Conservation (phyloP, 2,113 vertebrate species). For the Ammospiza caudacuta region DNA sequence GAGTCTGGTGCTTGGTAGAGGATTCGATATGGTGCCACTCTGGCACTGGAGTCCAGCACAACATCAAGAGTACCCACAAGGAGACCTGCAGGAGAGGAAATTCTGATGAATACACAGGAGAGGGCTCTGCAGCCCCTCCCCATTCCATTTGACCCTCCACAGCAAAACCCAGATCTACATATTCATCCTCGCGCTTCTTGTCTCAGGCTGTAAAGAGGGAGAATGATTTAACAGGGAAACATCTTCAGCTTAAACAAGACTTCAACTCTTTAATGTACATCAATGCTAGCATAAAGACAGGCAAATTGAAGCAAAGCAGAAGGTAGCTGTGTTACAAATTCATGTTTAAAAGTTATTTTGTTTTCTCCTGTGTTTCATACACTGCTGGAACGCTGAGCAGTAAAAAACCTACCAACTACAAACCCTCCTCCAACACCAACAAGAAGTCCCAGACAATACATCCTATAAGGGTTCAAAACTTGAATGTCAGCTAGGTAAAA, state of each 20-base stretch:
- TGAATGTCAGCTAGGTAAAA: neutral
- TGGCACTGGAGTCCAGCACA: constrained; percentile 95
- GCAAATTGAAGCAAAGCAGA: neutral
- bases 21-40: constrained; percentile 93
- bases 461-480: neutral
- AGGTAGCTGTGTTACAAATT: neutral
- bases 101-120: neutral
- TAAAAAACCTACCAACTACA: neutral
- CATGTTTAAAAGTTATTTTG: neutral
- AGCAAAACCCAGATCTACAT: neutral
- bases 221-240: neutral
- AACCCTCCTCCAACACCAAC: neutral
- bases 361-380: neutral
- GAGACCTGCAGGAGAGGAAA: constrained; percentile 79
- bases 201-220: neutral
- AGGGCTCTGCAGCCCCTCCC: too few relatives aligned
- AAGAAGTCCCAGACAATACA: neutral
- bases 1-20: constrained; percentile 97
- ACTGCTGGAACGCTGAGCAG: neutral
- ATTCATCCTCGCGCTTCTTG: neutral
- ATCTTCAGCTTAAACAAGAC: neutral
- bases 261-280: neutral
- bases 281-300: neutral
- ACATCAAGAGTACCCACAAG: constrained; percentile 97
- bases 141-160: neutral